Percentiles rank a stretch among this genome's conserved stretches.
phyloP scores from a whole-genome alignment of 2,113 vertebrate genomes.

The Prietella phreatophila region DNA sequence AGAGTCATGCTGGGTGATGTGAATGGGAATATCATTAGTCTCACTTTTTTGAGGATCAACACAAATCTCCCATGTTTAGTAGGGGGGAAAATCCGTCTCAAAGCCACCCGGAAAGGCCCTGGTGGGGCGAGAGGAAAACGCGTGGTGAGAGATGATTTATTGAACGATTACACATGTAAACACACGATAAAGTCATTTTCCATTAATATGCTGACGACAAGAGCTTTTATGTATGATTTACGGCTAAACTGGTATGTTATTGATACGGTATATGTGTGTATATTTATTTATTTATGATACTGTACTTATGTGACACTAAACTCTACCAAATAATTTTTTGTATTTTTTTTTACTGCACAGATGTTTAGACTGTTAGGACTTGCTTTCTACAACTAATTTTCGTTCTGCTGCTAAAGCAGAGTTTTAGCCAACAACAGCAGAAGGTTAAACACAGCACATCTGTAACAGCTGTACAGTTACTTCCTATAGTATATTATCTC shows the following conservation, averaged over 20 bases:
- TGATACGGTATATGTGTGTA: neutral
- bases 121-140: neutral
- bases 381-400: slow-evolving; percentile 30
- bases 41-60: slow-evolving; percentile 21
- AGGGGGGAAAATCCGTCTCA: slow-evolving; percentile 13
- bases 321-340: neutral
- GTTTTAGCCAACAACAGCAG: slow-evolving; percentile 30
- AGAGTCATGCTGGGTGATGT: slow-evolving; percentile 33
- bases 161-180: neutral
- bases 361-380: slow-evolving; percentile 29
- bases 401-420: slow-evolving; percentile 20
- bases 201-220: neutral
- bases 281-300: neutral
- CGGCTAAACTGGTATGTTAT: neutral
- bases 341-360: neutral
- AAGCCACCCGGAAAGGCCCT: slow-evolving; percentile 17
- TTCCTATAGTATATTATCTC: slow-evolving; percentile 23
- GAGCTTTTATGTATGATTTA: neutral
- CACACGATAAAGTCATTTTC: slow-evolving; percentile 7
- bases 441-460: slow-evolving; percentile 1
- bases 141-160: slow-evolving; percentile 8
- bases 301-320: slow-evolving; percentile 19
- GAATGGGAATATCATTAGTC: slow-evolving; percentile 46
- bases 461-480: slow-evolving; percentile 25
- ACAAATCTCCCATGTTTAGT: slow-evolving; percentile 32